phyloP scores from a whole-genome alignment of 1,140 invertebrate species.

The Eriosoma lanigerum region DNA sequence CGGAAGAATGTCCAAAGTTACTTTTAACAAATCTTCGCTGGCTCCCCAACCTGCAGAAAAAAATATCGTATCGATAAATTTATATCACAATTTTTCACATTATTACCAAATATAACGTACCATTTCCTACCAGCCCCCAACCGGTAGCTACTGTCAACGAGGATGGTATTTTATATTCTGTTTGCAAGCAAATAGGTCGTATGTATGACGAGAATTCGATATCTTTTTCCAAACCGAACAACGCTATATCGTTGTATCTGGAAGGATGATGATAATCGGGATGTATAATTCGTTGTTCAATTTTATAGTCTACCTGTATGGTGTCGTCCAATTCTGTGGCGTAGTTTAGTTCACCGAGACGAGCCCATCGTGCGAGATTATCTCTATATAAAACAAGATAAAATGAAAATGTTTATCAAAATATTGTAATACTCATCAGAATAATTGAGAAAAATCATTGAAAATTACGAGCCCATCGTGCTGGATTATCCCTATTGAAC shows the following conservation, averaged over 20 bases:
- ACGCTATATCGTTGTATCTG: slow-evolving; percentile 53
- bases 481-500: too few species aligned
- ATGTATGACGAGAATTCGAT: slow-evolving; percentile 57
- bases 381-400: background rate
- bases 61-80: too few species aligned
- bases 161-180: background rate
- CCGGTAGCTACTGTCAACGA: slow-evolving; percentile 60
- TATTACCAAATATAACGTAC: slow-evolving; percentile 47
- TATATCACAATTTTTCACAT: too few species aligned
- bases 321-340: background rate
- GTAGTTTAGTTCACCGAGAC: slow-evolving; percentile 55
- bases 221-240: slow-evolving; percentile 60
- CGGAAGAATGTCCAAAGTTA: background rate
- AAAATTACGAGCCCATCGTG: too few species aligned
- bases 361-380: slow-evolving; percentile 51
- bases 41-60: too few species aligned
- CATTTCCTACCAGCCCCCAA: slow-evolving; percentile 59
- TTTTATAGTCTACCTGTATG: slow-evolving; percentile 54
- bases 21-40: background rate
- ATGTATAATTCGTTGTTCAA: slow-evolving; percentile 59
- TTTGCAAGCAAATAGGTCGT: slow-evolving; percentile 62
- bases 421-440: too few species aligned
- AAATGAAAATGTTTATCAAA: too few species aligned
- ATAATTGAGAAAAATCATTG: too few species aligned
- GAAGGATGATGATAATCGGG: slow-evolving; percentile 58